Percentiles rank a stretch among this genome's conserved stretches.
Conservation (phyloP, 2,888 invertebrate genomes). For the Automeris io region DNA sequence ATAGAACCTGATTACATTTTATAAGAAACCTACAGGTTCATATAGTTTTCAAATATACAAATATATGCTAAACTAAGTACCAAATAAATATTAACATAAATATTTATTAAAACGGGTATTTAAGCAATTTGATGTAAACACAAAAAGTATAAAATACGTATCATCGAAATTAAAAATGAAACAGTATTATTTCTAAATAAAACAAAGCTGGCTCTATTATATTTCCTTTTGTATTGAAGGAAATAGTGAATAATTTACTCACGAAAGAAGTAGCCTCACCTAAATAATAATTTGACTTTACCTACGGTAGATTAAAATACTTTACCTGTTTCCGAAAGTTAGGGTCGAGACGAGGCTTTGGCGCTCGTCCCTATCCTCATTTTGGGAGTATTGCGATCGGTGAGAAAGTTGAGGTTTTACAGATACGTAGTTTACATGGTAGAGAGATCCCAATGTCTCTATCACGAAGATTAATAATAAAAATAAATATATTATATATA, state of each 20-base stretch:
- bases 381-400: conserved; percentile 8
- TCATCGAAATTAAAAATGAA: no score
- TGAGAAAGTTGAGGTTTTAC: conserved; percentile 8
- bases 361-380: conserved; percentile 7
- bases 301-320: conserved; percentile 10
- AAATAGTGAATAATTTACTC: not conserved
- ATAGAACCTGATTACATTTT: no score
- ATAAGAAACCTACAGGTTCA: no score
- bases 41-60: no score
- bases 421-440: conserved; percentile 1
- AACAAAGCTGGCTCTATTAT: not conserved
- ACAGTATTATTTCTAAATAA: no score
- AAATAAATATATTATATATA: no score
- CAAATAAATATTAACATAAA: no score
- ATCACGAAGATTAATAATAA: not conserved
- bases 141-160: no score
- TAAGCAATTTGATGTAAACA: no score
- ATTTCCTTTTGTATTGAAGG: not conserved
- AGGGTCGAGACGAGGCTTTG: conserved; percentile 4
- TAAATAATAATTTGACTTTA: conserved; percentile 5
- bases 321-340: conserved; percentile 11
- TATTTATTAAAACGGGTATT: no score
- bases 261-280: not conserved
- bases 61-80: no score
- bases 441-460: not conserved